Base-by-base conservation (phyloP, 2,113 vertebrate genomes). In the Cervus canadensis region DNA sequence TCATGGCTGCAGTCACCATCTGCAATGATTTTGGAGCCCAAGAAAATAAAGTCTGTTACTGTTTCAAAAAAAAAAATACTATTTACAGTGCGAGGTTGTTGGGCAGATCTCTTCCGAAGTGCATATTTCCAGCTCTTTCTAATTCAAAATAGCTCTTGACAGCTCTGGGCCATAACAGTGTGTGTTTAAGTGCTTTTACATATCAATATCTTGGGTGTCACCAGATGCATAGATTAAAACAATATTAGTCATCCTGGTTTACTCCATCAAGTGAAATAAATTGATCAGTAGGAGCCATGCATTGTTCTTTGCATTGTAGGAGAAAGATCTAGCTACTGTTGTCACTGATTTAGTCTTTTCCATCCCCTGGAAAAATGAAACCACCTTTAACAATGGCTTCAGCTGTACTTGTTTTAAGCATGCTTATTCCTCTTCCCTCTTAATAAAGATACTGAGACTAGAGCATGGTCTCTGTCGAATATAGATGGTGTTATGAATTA, bases 121-220 rank as follows among this genome's bases (percentile, higher is more conserved):
- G 48, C 83, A 16, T 97, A 97, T 93, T 97, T 97, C 95, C 59
- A 95, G 84, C 74, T 95, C 94, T 96, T 97, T 96, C 95, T 97
- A 95, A 97, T 97, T 98, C 93, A 97, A 93, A 98, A 94, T 89
- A 95, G 91, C 79, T 94, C 81, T 95, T 59, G 57, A 86, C 86
- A 96, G 84, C 95, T 90, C 83, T 85, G 87, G 86, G 88, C 64
- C 95, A 48, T 84, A 67, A 76, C 48, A 26, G 59, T 89, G 62
- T 60, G 16, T 94, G 94, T 95, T 96, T 97, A 97, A 98, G 96
- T 96, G 89, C 91, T 97, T 91, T 96, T 94, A 95, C 90, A 81
- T 86, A 96, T 95, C 93, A 92, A 90, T 92, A 97, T 76, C 79
- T 71, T 79, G 33, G 78, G 87, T 89, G 91, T 97, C 93, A n/a